phyloP scores from a whole-genome alignment of 2,888 invertebrate species.

The Morpho deidamia region DNA sequence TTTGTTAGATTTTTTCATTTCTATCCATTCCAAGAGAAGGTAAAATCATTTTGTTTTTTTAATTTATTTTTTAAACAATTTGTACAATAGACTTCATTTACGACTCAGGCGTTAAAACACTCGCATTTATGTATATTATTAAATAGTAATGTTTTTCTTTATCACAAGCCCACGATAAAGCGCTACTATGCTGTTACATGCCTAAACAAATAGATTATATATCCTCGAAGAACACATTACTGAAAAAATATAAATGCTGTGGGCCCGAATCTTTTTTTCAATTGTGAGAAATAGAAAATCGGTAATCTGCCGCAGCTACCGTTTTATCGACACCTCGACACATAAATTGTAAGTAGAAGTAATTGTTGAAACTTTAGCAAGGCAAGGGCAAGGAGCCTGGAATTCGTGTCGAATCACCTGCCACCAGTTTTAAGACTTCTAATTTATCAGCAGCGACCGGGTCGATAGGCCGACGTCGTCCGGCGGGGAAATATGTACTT shows the following conservation, averaged over 20 bases:
- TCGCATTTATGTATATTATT: too few species aligned
- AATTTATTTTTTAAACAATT: too few species aligned
- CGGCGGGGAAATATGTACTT: too few species aligned
- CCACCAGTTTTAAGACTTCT: slow-evolving; percentile 80
- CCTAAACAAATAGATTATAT: slow-evolving; percentile 11
- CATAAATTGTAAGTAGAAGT: slow-evolving; percentile 73
- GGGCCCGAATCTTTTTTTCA: slow-evolving; percentile 20
- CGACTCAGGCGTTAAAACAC: too few species aligned
- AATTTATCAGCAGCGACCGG: slow-evolving; percentile 76
- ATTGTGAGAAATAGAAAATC: slow-evolving; percentile 29
- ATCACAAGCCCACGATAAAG: neutral
- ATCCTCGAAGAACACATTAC: slow-evolving; percentile 8
- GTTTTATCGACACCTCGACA: slow-evolving; percentile 60
- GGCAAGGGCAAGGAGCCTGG: slow-evolving; percentile 53
- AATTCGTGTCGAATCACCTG: slow-evolving; percentile 79
- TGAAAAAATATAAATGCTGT: slow-evolving; percentile 13
- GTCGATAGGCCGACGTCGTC: slow-evolving; percentile 45
- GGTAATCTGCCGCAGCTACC: slow-evolving; percentile 61
- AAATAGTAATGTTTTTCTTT: too few species aligned
- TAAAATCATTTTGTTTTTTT: neutral
- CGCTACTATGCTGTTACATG: slow-evolving; percentile 10
- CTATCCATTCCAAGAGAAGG: too few species aligned
- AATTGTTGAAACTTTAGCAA: slow-evolving; percentile 72
- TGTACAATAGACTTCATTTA: too few species aligned
- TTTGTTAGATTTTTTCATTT: neutral